Base-by-base conservation (phyloP, 2,888 invertebrate genomes). In the Drosophila imparisetae region DNA sequence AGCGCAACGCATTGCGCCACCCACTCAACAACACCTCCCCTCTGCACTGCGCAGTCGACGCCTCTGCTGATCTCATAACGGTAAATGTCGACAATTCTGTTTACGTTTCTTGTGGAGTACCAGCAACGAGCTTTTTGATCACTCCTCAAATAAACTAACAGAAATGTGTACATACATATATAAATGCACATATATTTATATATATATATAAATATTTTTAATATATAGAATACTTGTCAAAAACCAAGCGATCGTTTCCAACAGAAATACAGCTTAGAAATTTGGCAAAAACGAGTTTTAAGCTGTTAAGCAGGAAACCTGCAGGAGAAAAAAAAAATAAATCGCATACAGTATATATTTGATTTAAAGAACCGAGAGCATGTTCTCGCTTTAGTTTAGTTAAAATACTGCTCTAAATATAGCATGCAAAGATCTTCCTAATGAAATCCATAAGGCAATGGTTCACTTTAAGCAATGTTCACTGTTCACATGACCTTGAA, bases 401-500 rank as follows among this genome's bases (percentile, higher is more conserved):
- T 50, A 50, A 29, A 4, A n/a, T 50, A n/a, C 18, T n/a, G 3
- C 11, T 50, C 6, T 3, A 29, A 6, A 6, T 29, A 50, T 10
- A 3, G 18, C 4, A 52, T 15, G 6, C 11, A n/a, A 18, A 42
- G 2, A 21, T 6, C 2, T 21, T 42, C 21, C 2, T 2, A 6
- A 10, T 27, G 27, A 34, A 8, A 13, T n/a, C 4, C 18, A 29
- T 5, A 55, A 10, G 15, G 2, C 15, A 24, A 45, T 45, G 4
- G 15, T 62, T 62, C 29, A 27, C 21, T 21, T 13, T 45, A 64
- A 29, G 29, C 18, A 38, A 36, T 40, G 11, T 34, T 30, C 52
- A 80, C 78, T 77, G 78, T 65, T 45, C 45, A 54, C 36, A 48
- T 75, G 88, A 79, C 88, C 91, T 89, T 89, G 91, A 74, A 76